Base-by-base conservation (phyloP, 2,797 vertebrate species). In the Pogoniulus pusillus region DNA sequence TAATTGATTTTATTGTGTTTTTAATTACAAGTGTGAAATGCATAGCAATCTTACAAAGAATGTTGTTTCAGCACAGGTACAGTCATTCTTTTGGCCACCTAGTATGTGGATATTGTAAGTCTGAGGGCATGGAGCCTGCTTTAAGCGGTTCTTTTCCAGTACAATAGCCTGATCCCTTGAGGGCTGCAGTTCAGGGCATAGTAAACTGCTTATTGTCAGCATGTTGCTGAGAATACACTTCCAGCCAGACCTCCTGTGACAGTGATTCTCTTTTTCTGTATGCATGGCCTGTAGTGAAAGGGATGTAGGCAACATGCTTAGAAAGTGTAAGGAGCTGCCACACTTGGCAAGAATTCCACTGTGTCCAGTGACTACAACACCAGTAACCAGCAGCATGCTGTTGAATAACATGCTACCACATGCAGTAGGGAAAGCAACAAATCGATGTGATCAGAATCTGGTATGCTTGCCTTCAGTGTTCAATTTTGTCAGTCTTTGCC, bases 71-170 rank as follows among this genome's bases (percentile, higher is more conserved):
- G 69, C 53, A 27, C 37, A 65, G 60, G 55, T 39, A 29, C 60
- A 66, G 7, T n/a, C 1, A 1, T 62, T 75, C 18, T 32, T 26
- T 63, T 71, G 63, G 59, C 47, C 63, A 24, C 49, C 34, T 19
- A 34, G 7, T 18, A 6, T n/a, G 29, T 58, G 57, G 29, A 6
- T 60, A 30, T 34, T 3, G 0, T 5, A 2, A 39, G 3, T 64
- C 20, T 16, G 16, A n/a, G n/a, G 37, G 54, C 49, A 41, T 1
- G 20, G 45, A 64, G 65, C 34, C 64, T 60, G 9, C 55, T 82
- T 54, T 1, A 4, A 75, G 65, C 35, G 43, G 12, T 11, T 75
- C 43, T 54, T 17, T 69, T 63, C 23, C 51, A 29, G 2, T 63
- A 6, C 26, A 66, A 14, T 16, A 34, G 22, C 7, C 10, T 23